These are phyloP conservation scores for Ichneumon xanthorius DNA, from an alignment of 2,888 invertebrate genomes.

Conservation along the genomic window DNA sequence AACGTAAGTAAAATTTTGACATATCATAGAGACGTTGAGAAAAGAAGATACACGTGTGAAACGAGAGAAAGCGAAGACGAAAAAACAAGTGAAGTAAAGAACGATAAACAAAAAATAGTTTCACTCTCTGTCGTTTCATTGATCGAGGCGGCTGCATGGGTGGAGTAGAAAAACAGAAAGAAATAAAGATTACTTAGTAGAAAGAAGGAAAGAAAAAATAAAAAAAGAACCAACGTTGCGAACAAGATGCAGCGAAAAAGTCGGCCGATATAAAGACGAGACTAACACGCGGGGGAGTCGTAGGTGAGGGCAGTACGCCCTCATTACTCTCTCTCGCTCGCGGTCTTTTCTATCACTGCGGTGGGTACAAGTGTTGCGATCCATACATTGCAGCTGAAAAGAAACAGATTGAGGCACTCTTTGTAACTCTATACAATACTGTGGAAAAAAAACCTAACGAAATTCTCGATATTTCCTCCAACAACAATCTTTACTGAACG, in stretches of 20 bases:
- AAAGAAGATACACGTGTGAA: slow-evolving; percentile 40
- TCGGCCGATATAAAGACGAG: slow-evolving; percentile 52
- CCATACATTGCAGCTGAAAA: slow-evolving; percentile 83
- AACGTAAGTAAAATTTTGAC: slow-evolving; percentile 22
- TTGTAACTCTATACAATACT: not conserved
- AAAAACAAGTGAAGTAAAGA: slow-evolving; percentile 44
- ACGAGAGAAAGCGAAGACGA: slow-evolving; percentile 69
- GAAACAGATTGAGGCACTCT: slow-evolving; percentile 76
- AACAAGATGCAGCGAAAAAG: slow-evolving; percentile 52
- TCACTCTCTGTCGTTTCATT: slow-evolving; percentile 41
- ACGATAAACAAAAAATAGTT: slow-evolving; percentile 13
- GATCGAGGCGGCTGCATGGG: slow-evolving; percentile 40
- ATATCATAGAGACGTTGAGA: slow-evolving; percentile 16
- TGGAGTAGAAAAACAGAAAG: slow-evolving; percentile 39
- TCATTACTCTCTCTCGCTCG: slow-evolving; percentile 42
- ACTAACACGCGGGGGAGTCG: slow-evolving; percentile 79
- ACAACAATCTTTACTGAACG: not conserved
- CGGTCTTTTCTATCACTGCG: slow-evolving; percentile 77
- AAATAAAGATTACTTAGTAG: slow-evolving; percentile 49
- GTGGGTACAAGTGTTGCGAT: slow-evolving; percentile 81
- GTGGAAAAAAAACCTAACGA: not conserved
- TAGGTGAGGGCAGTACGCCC: slow-evolving; percentile 54
- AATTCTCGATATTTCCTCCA: slow-evolving; percentile 4
- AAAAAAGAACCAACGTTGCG: slow-evolving; percentile 38
- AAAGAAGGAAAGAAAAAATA: slow-evolving; percentile 28